Evolutionary conservation across 1,140 invertebrate species (phyloP), one percentile per base, ranked within the genome.

Genomic region (Cydia amplana): DNA sequence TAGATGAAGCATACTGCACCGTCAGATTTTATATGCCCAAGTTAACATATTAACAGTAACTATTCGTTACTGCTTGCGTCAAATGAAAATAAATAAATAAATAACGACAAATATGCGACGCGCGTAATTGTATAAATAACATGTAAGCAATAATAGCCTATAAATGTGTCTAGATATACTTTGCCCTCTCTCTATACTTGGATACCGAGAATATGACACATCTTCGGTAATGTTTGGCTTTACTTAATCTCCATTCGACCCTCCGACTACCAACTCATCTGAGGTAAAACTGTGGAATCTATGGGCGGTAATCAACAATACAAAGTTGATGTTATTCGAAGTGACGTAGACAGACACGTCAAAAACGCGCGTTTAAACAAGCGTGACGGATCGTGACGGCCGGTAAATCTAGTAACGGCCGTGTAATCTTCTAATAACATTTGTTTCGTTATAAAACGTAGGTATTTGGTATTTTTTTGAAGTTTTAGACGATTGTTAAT

Each of bases 401-500:
- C 55, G 55, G 55, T 20, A 60, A 60, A 60, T 60, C 55, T 60
- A 60, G 55, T 20, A 60, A 23, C 55, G 10, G 55, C 55, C 55
- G 55, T 60, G 55, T 60, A 60, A 60, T 60, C 55, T 60, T 60
- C 20, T 23, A 60, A 60, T 60, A 60, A 60, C 18, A 60, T 60
- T 60, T 60, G 55, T 23, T 60, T 60, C 20, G 18, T 60, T 60
- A 23, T 23, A 20, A 10, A 18, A 51, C 5, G 49, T 60, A 10
- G 16, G 3, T 51, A 51, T 51, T 12, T 12, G 6, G 10, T 55
- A 7, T 55, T 55, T 49, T n/a, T 51, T 51, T 4, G 46, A 51
- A 51, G 18, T 51, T 5, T 18, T n/a, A 51, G n/a, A n/a, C 14
- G 3, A 18, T 18, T 51, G n/a, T 51, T 16, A 46, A 46, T 16